These are phyloP conservation scores for Babyrousa celebensis DNA, from an alignment of 2,797 vertebrate genomes.

Conservation along the genomic window DNA sequence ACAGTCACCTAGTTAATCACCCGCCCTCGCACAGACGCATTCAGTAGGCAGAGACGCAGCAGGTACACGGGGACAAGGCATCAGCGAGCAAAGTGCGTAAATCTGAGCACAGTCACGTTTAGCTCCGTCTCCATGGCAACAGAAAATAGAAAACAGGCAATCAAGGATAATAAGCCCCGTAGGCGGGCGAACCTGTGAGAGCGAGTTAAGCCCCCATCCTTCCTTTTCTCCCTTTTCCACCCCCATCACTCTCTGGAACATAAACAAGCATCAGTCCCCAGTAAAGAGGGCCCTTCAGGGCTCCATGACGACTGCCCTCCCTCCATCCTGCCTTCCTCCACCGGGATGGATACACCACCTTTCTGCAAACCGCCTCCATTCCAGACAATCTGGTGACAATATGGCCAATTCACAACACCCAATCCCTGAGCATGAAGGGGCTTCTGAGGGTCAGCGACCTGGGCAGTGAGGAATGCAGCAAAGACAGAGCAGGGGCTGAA, in stretches of 20 bases:
- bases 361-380: neutral
- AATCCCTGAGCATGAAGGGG: neutral
- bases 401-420: constrained; percentile 20
- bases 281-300: constrained; percentile 58
- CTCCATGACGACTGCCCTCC: constrained; percentile 77
- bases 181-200: constrained; percentile 77
- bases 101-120: constrained; percentile 76
- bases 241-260: constrained; percentile 69
- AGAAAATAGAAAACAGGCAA: constrained; percentile 83
- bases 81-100: constrained; percentile 69
- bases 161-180: constrained; percentile 85
- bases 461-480: neutral
- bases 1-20: constrained; percentile 54
- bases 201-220: constrained; percentile 77
- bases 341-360: constrained; percentile 62
- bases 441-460: constrained; percentile 9
- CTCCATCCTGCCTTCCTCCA: constrained; percentile 8
- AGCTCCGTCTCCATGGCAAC: constrained; percentile 80
- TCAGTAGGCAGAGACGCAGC: constrained; percentile 65
- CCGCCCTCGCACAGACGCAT: constrained; percentile 16
- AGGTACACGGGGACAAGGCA: constrained; percentile 63
- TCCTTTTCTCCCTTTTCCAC: constrained; percentile 62
- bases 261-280: constrained; percentile 64
- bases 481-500: neutral
- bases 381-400: constrained; percentile 63